Percentiles rank a stretch among this genome's conserved stretches.
These are phyloP conservation scores for Erebia aethiops DNA, from an alignment of 2,888 invertebrate species.

Conservation along the genomic window DNA sequence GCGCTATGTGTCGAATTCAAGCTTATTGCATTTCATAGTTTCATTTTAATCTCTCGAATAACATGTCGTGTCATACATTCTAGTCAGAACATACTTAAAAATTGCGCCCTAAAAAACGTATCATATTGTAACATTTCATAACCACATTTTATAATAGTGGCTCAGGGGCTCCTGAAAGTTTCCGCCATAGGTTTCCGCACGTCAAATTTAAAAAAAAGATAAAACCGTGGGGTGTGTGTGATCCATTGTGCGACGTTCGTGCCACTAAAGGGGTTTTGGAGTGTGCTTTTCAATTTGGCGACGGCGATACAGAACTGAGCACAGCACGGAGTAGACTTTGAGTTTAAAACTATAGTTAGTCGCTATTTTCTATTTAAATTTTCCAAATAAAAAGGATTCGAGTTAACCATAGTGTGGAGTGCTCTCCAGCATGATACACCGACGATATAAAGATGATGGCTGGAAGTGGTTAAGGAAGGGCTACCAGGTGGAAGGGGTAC, in stretches of 20 bases:
- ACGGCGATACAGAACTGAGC: conserved; percentile 50
- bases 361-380: too few species aligned
- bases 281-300: conserved; percentile 80
- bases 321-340: conserved; percentile 41
- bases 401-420: too few species aligned
- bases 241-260: conserved; percentile 68
- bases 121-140: background rate
- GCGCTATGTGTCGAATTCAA: too few species aligned
- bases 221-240: conserved; percentile 53
- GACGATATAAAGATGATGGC: too few species aligned
- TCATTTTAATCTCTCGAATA: too few species aligned
- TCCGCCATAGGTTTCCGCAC: conserved; percentile 50
- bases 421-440: too few species aligned
- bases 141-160: conserved; percentile 12
- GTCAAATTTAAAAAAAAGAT: conserved; percentile 51
- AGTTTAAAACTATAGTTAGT: background rate
- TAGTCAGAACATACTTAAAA: background rate
- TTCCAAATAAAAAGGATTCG: background rate
- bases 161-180: conserved; percentile 43
- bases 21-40: too few species aligned
- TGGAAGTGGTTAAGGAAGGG: too few species aligned
- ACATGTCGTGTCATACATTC: too few species aligned
- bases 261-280: conserved; percentile 80
- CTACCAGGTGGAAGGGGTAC: too few species aligned
- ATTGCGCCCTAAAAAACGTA: background rate